These are phyloP conservation scores for Falco cherrug DNA, from an alignment of 2,797 vertebrate genomes.

Conservation along the genomic window DNA sequence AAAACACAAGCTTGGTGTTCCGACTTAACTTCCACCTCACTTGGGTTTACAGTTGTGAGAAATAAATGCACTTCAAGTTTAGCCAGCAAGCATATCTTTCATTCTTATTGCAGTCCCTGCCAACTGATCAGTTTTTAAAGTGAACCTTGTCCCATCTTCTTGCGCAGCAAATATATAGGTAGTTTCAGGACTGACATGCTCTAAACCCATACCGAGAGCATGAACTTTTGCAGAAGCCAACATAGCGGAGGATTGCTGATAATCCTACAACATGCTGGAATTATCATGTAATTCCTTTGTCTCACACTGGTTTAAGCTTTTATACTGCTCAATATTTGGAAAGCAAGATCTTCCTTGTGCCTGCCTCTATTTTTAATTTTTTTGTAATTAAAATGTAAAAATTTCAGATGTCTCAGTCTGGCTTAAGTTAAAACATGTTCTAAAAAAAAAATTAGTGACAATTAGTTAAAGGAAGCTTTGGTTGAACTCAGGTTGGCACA, in stretches of 20 bases:
- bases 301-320: background rate
- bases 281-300: background rate
- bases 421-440: background rate
- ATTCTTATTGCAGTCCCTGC: background rate
- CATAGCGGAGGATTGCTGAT: background rate
- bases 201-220: background rate
- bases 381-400: background rate
- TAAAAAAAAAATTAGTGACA: background rate
- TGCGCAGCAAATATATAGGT: background rate
- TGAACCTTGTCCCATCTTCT: background rate
- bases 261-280: background rate
- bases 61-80: background rate
- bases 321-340: background rate
- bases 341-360: background rate
- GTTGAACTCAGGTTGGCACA: background rate
- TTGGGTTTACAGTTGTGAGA: background rate
- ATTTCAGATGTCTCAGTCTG: background rate
- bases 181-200: background rate
- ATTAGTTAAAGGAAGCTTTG: background rate
- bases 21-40: background rate
- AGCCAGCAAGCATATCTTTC: background rate
- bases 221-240: background rate
- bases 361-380: background rate
- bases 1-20: background rate
- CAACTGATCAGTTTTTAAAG: background rate